Evolutionary conservation across 1,140 invertebrate species (phyloP), one percentile per base, ranked within the genome.

Genomic region (Magallana ariakensis): DNA sequence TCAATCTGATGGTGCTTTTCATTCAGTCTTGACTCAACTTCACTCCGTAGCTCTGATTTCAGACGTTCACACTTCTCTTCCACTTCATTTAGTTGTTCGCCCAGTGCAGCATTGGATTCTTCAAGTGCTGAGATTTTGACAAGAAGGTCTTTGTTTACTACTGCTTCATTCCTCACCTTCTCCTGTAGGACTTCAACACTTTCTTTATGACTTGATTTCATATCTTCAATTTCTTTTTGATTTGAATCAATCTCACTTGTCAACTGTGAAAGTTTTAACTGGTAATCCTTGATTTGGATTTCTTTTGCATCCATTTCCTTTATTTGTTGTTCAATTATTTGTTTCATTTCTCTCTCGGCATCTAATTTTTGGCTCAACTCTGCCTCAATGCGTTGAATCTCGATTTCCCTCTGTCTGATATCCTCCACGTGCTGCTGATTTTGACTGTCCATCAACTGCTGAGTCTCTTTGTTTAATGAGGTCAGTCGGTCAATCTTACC

Each of bases 1-100:
- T 83, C 13, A 13, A 85, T 87, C 56, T 58, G 10, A 11, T 60
- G 22, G 56, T 82, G 75, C 66, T 85, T 85, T 58, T 87, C 55
- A 62, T 70, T 9, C n/a, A 83, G 2, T 22, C 57, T 84, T 53
- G 19, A 53, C 15, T 85, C 60, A 19, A 80, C 33, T 82, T 85
- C 80, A 19, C 15, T 66, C 9, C 75, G 6, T 22, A 54, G 15
- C 81, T 87, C 75, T 22, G 53, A 22, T 85, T 85, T 66, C 15
- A 87, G 57, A 33, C 60, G 66, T 53, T 54, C 15, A 54, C 16
- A 84, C 16, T 84, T 26, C 56, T 84, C n/a, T 16, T 58, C 55
- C 13, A 33, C 26, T 22, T 84, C 55, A 9, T 54, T n/a, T 16
- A 82, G 15, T 54, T 82, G 19, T 16, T 16, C 10, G 19, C 19